Conservation (phyloP, 2,113 vertebrate genomes). For the Ptychochromis oligacanthus region DNA sequence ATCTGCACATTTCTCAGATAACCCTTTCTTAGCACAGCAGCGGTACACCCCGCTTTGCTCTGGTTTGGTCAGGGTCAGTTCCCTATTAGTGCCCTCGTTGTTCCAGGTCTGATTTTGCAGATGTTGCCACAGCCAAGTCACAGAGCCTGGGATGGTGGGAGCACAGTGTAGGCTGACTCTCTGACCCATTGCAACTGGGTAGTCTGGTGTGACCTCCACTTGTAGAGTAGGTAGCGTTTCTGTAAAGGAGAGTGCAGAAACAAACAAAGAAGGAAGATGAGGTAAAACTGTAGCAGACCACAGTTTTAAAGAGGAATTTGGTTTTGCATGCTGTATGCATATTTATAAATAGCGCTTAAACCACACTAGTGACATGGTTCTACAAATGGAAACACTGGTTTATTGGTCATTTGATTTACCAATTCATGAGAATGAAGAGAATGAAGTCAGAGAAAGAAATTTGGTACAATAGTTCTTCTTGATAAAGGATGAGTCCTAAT, state of each 20-base stretch:
- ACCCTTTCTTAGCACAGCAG: not conserved
- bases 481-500: not conserved
- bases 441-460: not conserved
- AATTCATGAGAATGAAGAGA: not conserved
- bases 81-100: fast-evolving
- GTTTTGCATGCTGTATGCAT: not conserved
- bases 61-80: slow-evolving; percentile 49
- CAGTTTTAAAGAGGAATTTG: not conserved
- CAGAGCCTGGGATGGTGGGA: fast-evolving
- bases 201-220: slow-evolving; percentile 42
- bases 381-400: not conserved
- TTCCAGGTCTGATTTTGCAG: not conserved
- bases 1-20: fast-evolving
- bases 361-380: not conserved
- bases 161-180: slow-evolving; percentile 40
- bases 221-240: not conserved
- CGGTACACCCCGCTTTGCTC: slow-evolving; percentile 54
- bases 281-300: not conserved
- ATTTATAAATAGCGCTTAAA: not conserved
- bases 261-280: not conserved
- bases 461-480: not conserved
- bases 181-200: slow-evolving; percentile 47
- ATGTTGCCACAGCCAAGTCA: slow-evolving; percentile 25
- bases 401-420: not conserved
- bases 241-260: not conserved